These are phyloP conservation scores for Indri indri DNA, from an alignment of 2,113 vertebrate genomes.

Conservation along the genomic window DNA sequence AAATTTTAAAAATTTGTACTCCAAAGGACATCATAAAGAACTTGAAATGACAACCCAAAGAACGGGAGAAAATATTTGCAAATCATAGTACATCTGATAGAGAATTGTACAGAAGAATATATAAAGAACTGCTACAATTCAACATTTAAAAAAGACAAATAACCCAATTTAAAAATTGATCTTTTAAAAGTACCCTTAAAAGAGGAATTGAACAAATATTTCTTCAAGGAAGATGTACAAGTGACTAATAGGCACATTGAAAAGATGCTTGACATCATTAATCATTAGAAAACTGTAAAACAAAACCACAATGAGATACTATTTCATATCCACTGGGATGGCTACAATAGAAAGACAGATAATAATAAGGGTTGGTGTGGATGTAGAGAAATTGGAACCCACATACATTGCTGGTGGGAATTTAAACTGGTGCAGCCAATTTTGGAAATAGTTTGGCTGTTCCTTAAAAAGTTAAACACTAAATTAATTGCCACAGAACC, in stretches of 20 bases:
- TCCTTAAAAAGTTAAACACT: not conserved
- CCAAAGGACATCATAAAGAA: not conserved
- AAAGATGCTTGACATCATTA: not conserved
- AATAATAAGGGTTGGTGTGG: not conserved
- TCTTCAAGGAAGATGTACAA: not conserved
- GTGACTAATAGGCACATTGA: not conserved
- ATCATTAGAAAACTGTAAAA: not conserved
- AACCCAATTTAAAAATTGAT: not conserved
- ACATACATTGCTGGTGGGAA: not conserved
- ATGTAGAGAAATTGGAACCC: not conserved
- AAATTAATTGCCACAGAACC: not conserved
- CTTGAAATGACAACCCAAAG: not conserved
- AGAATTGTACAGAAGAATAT: not conserved
- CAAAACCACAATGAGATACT: not conserved
- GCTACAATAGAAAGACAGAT: not conserved
- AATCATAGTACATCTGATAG: not conserved
- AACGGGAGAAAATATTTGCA: constrained; percentile 5
- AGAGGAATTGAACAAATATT: not conserved
- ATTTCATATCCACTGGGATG: not conserved
- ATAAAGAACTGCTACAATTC: not conserved
- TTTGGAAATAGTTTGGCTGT: not conserved
- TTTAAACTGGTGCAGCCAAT: not conserved
- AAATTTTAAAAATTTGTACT: not conserved
- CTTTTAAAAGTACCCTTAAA: not conserved
- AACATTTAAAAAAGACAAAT: constrained; percentile 5